Percentiles rank a stretch among this genome's conserved stretches.
These are phyloP conservation scores for Leptosomus discolor DNA, from an alignment of 2,113 vertebrate genomes.

Conservation along the genomic window DNA sequence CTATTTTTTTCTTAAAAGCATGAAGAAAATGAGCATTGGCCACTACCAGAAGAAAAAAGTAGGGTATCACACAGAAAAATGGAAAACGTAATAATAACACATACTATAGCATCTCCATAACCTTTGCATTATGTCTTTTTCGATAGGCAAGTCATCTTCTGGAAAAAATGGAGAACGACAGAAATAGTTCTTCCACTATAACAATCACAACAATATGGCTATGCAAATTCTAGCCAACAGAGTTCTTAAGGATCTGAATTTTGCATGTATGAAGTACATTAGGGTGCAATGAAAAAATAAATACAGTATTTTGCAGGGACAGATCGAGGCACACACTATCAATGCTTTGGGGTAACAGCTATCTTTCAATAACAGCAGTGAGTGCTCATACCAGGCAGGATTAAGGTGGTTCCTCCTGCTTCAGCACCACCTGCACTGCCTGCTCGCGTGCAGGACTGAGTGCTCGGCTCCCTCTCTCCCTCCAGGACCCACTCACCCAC, in stretches of 20 bases:
- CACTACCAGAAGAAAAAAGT: background rate
- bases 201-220: background rate
- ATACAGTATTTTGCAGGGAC: background rate
- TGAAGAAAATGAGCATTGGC: background rate
- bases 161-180: background rate
- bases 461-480: background rate
- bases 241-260: background rate
- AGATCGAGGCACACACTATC: background rate
- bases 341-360: background rate
- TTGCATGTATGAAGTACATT: background rate
- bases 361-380: background rate
- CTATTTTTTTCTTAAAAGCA: background rate
- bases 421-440: background rate
- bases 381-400: background rate
- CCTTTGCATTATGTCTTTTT: background rate
- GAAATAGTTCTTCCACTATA: background rate
- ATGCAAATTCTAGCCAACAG: background rate
- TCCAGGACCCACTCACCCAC: background rate
- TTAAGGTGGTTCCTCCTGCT: background rate
- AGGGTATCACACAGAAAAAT: background rate
- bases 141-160: background rate
- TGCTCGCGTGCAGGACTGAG: fast-evolving
- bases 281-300: background rate
- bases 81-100: background rate
- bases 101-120: background rate